Conservation (phyloP, 2,888 invertebrate genomes). For the Heteropelma amictum region DNA sequence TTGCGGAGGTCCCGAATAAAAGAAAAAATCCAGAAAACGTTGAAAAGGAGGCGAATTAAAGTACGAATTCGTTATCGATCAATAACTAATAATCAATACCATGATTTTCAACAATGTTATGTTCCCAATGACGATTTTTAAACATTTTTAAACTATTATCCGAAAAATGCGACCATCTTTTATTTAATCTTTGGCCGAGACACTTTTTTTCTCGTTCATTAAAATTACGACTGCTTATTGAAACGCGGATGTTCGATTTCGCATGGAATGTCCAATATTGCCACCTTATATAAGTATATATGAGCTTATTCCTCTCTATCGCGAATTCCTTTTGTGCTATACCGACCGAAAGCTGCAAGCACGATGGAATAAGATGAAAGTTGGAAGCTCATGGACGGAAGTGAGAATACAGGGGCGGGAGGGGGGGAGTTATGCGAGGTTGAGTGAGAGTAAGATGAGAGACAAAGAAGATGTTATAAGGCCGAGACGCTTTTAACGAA, state of each 20-base stretch:
- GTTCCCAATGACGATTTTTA: no score
- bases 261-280: not conserved
- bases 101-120: no score
- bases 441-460: constrained; percentile 16
- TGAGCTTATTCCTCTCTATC: constrained; percentile 1
- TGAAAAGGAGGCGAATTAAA: no score
- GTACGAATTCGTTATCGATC: no score
- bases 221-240: not conserved
- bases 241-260: not conserved
- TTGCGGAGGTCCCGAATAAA: no score
- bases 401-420: not conserved
- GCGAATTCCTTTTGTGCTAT: constrained; percentile 40
- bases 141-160: no score
- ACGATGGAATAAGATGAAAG: constrained; percentile 47
- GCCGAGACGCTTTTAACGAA: constrained; percentile 21
- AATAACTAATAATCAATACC: no score
- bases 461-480: constrained; percentile 24
- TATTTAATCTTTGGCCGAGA: not conserved
- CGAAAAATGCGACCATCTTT: no score
- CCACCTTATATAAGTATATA: not conserved
- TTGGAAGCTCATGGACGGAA: constrained; percentile 18
- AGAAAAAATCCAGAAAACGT: no score
- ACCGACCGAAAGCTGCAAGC: constrained; percentile 33
- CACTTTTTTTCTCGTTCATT: not conserved
- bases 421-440: no score